Evolutionary conservation across 1,140 invertebrate genomes (phyloP).

Genomic region (Euglossa dilemma): DNA sequence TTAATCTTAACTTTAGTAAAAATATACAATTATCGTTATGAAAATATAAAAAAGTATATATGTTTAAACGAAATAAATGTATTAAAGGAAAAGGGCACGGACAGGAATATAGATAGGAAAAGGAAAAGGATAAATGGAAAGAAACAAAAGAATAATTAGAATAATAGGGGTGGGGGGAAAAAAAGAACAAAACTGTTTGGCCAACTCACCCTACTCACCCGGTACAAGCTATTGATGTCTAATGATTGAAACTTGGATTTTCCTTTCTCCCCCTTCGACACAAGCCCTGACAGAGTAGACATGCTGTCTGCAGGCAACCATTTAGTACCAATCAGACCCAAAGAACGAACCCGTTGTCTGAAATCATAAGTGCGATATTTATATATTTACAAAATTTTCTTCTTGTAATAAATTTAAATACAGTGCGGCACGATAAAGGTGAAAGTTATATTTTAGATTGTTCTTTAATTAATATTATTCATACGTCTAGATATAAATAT

Average conservation of each 20-base stretch:
- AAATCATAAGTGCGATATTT: constrained; percentile 73
- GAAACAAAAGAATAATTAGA: neutral
- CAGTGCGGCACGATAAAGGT: neutral
- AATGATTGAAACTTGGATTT: constrained; percentile 97
- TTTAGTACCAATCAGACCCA: constrained; percentile 90
- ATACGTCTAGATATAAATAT: constrained; percentile 10
- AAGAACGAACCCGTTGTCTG: constrained; percentile 91
- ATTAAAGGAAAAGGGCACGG: neutral
- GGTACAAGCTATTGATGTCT: constrained; percentile 98
- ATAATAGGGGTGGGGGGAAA: constrained; percentile 6
- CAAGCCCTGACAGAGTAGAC: constrained; percentile 92
- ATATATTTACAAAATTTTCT: neutral
- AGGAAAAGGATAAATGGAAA: neutral
- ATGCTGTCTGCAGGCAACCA: constrained; percentile 93
- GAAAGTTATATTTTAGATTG: neutral
- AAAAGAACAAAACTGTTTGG: constrained; percentile 37
- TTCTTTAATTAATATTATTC: too few species aligned
- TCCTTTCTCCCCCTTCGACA: constrained; percentile 94
- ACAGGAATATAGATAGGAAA: neutral
- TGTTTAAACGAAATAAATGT: neutral
- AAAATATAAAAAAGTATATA: neutral
- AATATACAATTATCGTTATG: neutral
- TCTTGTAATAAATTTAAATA: neutral
- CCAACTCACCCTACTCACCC: constrained; percentile 90
- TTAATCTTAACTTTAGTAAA: neutral